phyloP scores from a whole-genome alignment of 1,140 invertebrate genomes.

The Odontomachus brunneus region DNA sequence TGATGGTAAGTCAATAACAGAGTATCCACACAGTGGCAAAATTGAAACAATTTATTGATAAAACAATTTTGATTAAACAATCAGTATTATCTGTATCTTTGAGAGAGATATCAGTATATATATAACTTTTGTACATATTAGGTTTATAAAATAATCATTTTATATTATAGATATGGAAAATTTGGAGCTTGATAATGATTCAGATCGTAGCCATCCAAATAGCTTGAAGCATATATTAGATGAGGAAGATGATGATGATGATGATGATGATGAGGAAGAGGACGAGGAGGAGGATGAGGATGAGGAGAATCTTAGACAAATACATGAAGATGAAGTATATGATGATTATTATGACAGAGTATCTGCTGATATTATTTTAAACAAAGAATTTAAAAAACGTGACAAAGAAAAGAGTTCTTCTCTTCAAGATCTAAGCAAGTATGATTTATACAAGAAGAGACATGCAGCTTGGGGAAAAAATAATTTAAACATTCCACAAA shows the following conservation, averaged over 20 bases:
- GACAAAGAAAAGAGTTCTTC: slow-evolving; percentile 80
- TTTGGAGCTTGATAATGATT: slow-evolving; percentile 66
- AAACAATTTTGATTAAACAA: background rate
- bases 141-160: background rate
- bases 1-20: slow-evolving; percentile 61
- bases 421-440: slow-evolving; percentile 78
- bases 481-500: slow-evolving; percentile 36
- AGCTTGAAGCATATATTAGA: slow-evolving; percentile 46
- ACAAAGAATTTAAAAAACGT: slow-evolving; percentile 71
- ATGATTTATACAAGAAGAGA: slow-evolving; percentile 43
- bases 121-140: background rate
- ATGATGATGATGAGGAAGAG: slow-evolving; percentile 56
- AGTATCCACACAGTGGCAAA: background rate
- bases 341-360: slow-evolving; percentile 77
- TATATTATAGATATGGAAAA: slow-evolving; percentile 66
- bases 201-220: background rate
- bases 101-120: slow-evolving; percentile 1
- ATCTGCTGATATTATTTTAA: slow-evolving; percentile 79
- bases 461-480: slow-evolving; percentile 34
- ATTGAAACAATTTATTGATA: background rate
- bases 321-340: slow-evolving; percentile 65
- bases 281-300: slow-evolving; percentile 75
- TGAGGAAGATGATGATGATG: slow-evolving; percentile 5
- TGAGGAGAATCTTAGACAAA: slow-evolving; percentile 36
- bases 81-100: background rate